Evolutionary conservation across 2,888 invertebrate genomes (phyloP).

Genomic region (Marronus borbonicus): DNA sequence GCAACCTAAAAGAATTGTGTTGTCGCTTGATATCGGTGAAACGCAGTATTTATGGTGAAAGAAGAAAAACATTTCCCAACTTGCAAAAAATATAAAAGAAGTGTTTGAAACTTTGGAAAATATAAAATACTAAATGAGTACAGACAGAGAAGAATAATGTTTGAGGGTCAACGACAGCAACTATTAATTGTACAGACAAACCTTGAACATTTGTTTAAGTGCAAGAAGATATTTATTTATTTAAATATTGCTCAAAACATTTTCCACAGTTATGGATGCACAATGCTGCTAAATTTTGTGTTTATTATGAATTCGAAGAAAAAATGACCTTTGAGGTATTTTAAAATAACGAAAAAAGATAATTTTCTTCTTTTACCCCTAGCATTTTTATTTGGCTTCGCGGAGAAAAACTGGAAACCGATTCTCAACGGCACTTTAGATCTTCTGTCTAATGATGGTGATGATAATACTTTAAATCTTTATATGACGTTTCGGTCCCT

Average conservation of each 20-base stretch:
- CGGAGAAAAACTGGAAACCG: too few species aligned
- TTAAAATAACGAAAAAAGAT: too few species aligned
- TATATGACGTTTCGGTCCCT: too few species aligned
- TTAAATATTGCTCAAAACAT: background rate
- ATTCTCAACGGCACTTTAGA: too few species aligned
- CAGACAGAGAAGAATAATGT: background rate
- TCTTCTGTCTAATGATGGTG: too few species aligned
- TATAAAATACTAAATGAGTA: background rate
- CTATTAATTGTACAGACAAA: background rate
- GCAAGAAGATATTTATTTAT: background rate
- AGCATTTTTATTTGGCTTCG: too few species aligned
- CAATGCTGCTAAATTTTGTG: too few species aligned
- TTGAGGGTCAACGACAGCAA: background rate
- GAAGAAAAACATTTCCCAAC: constrained; percentile 5
- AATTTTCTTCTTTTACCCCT: too few species aligned
- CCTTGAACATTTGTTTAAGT: background rate
- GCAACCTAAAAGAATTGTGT: constrained; percentile 7
- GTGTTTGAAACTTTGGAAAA: background rate
- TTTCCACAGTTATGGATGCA: background rate
- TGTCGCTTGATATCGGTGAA: background rate
- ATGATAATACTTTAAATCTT: too few species aligned
- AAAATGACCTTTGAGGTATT: too few species aligned
- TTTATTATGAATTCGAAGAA: too few species aligned
- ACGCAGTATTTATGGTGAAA: constrained; percentile 13
- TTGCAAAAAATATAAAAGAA: constrained; percentile 11